Evolutionary conservation across 2,888 invertebrate genomes (phyloP), one percentile per base, ranked within the genome.

Genomic region (Cheilosia soror): DNA sequence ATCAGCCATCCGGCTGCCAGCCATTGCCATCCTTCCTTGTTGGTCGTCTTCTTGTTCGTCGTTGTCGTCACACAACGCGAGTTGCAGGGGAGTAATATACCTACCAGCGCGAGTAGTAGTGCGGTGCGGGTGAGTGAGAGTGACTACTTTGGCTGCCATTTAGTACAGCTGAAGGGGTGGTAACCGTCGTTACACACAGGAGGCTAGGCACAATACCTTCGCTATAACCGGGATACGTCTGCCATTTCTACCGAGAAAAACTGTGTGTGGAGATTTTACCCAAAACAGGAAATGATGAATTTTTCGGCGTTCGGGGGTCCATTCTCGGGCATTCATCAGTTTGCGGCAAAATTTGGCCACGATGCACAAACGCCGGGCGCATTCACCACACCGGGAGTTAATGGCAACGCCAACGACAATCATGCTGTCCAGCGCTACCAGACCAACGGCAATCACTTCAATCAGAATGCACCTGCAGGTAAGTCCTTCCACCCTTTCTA

Each of bases 291-390:
- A 88, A 92, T 92, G 91, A 92, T 92, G 92, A 92, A 92, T 91
- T 92, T 92, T 89, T 92, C 92, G 79, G 92, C 92, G 76, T 92
- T 92, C 85, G 92, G 92, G 88, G 92, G 92, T 87, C 92, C 92
- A 58, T 92, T 92, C 88, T 92, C 92, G 87, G 92, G 92, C 87
- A 92, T 92, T 85, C 92, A 92, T 89, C 92, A 92, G 88, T 92
- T 92, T 90, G 92, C 92, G 83, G 92, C 92, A 83, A 92, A 92
- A 90, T 92, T 92, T 89, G 90, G 90, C 40, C 91, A 91, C 88
- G 92, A 92, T 88, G 87, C 90, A 76, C 92, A 92, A 89, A 90
- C 91, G 85, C 90, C 91, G 87, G 92, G 92, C 71, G 91, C 92
- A 71, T 92, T 92, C 87, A 89, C 91, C 57, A 91, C 92, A 88